Conservation (phyloP, 2,888 invertebrate species). For the Cryptus armator region DNA sequence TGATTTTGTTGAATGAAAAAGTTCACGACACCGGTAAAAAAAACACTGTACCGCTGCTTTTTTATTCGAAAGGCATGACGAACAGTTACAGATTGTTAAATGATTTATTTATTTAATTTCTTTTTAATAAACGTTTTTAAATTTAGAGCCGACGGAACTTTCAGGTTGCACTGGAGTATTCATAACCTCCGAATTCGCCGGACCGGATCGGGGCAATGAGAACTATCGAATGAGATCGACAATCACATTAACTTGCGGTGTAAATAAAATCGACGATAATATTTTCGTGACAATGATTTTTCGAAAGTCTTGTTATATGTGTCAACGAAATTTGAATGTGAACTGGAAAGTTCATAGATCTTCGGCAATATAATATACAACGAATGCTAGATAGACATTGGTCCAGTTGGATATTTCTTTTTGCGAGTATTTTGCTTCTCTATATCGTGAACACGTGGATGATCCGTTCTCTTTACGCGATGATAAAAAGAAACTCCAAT, state of each 20-base stretch:
- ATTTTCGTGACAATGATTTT: not conserved
- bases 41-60: not conserved
- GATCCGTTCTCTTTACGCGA: not conserved
- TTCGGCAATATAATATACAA: not conserved
- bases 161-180: not conserved
- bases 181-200: slow-evolving; percentile 4
- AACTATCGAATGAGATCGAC: not conserved
- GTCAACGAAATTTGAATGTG: not conserved
- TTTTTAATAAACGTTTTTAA: not conserved
- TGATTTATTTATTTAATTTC: not conserved
- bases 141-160: not conserved
- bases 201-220: not conserved
- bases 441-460: not conserved
- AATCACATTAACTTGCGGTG: not conserved
- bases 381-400: not conserved
- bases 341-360: not conserved
- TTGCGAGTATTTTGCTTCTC: not conserved
- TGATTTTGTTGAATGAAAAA: slow-evolving; percentile 20
- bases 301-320: not conserved
- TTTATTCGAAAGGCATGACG: not conserved
- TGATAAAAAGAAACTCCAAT: not conserved
- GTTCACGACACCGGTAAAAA: not conserved
- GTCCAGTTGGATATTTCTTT: not conserved
- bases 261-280: not conserved
- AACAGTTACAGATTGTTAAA: not conserved